phyloP scores from a whole-genome alignment of 1,140 invertebrate genomes.

The Lasioglossum baleicum region DNA sequence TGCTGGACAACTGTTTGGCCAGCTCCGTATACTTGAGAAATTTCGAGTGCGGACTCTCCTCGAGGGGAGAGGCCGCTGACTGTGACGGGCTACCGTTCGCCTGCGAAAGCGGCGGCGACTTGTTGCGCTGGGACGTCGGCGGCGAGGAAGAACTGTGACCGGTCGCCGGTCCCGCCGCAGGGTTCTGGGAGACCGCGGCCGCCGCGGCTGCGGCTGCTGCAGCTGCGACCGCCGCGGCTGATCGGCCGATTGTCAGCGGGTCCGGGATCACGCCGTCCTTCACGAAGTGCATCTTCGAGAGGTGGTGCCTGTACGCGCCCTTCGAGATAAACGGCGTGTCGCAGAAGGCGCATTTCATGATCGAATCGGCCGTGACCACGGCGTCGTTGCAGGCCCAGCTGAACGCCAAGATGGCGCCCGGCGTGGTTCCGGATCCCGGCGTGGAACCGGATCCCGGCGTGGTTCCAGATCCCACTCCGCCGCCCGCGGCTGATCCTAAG shows the following conservation, averaged over 20 bases:
- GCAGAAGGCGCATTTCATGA: slow-evolving; percentile 97
- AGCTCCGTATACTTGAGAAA: slow-evolving; percentile 98
- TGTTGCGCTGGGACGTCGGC: slow-evolving; percentile 76
- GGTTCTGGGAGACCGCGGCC: slow-evolving; percentile 79
- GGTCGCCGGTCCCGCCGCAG: slow-evolving; percentile 67
- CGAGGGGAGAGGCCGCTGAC: slow-evolving; percentile 82
- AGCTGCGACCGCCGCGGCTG: slow-evolving; percentile 73
- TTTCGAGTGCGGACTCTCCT: slow-evolving; percentile 96
- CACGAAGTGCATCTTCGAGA: slow-evolving; percentile 98
- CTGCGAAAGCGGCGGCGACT: slow-evolving; percentile 79
- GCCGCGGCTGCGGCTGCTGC: slow-evolving; percentile 75
- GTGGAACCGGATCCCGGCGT: slow-evolving; percentile 79
- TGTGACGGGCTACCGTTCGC: slow-evolving; percentile 80
- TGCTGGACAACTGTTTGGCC: slow-evolving; percentile 96
- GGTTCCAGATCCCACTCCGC: slow-evolving; percentile 51
- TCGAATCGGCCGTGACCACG: slow-evolving; percentile 90
- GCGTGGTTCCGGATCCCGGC: slow-evolving; percentile 80
- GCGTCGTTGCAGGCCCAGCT: slow-evolving; percentile 97
- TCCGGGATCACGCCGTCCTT: slow-evolving; percentile 93
- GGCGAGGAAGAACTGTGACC: slow-evolving; percentile 71
- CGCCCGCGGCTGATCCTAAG: slow-evolving; percentile 62
- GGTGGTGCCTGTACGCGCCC: slow-evolving; percentile 96
- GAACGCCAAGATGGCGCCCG: slow-evolving; percentile 92
- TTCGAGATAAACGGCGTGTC: slow-evolving; percentile 98
- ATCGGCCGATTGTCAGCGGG: slow-evolving; percentile 82